phyloP scores from a whole-genome alignment of 2,888 invertebrate species.

The Halocaridina rubra region DNA sequence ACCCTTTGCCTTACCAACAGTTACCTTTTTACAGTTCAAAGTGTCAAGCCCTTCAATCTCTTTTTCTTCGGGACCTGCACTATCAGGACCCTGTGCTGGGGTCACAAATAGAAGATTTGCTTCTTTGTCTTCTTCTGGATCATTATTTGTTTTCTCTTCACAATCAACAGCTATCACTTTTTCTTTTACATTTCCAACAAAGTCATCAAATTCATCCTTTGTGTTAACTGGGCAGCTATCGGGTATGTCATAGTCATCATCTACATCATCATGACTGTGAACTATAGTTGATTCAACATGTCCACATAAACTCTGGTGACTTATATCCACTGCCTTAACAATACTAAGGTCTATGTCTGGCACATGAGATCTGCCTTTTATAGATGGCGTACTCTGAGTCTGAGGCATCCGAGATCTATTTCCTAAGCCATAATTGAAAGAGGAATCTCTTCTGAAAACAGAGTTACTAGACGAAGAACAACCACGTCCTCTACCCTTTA shows the following conservation, averaged over 20 bases:
- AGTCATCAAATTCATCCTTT: conserved; percentile 46
- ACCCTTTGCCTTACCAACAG: too few relatives aligned
- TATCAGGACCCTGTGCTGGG: conserved; percentile 17
- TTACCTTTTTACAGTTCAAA: too few relatives aligned
- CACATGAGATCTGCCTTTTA: background rate
- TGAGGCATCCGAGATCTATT: background rate
- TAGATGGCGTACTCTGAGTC: conserved; percentile 17
- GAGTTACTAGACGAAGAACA: background rate
- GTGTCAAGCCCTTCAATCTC: too few relatives aligned
- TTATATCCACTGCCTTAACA: background rate
- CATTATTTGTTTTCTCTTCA: background rate
- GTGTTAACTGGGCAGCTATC: conserved; percentile 58
- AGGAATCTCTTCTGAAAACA: background rate
- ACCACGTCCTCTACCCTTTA: conserved; percentile 20
- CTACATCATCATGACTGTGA: conserved; percentile 1
- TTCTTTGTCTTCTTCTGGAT: conserved; percentile 9
- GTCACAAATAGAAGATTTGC: conserved; percentile 30
- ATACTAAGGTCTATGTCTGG: conserved; percentile 2
- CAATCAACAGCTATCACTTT: background rate
- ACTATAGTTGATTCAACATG: background rate
- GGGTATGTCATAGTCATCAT: conserved; percentile 9
- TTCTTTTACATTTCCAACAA: conserved; percentile 28
- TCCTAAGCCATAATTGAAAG: background rate
- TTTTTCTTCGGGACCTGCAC: background rate
- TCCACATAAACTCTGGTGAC: background rate